Base-by-base conservation (phyloP, 2,113 vertebrate species). In the Petrocephalus microphthalmus region DNA sequence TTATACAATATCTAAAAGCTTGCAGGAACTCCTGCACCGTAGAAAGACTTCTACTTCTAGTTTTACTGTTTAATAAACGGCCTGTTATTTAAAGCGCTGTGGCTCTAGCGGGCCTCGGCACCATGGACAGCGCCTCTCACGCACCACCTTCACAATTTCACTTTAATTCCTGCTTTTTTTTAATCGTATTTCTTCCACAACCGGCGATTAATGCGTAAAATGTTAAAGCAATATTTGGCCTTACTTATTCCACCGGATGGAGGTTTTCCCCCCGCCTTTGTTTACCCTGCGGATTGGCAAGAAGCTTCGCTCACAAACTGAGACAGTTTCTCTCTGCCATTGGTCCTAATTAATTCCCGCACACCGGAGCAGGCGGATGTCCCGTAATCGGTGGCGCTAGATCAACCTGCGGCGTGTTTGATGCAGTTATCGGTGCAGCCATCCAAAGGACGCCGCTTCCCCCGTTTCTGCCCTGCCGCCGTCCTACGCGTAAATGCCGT, bases 41-140 rank as follows among this genome's bases (percentile, higher is more conserved):
- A 74, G 11, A 74, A 37, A 37, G 33, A 78, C 37, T 78, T 19
- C 71, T 42, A 37, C 25, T 15, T 10, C 60, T 13, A 29, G 10
- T 67, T 67, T 67, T n/a, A 67, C 10, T n/a, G 25, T 64, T 64
- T 25, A 64, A 64, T 25, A 25, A 5, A 67, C 60, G 60, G 60
- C 11, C 0, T 67, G n/a, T 13, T 25, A 25, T 67, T 67, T 29
- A 42, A 42, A 42, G 42, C 42, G 3, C 42, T n/a, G 8, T n/a
- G 11, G 29, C 15, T 74, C 7, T 74, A 33, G 33, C 33, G 6
- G 71, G 29, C 71, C 89, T 91, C 91, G 91, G 90, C 88, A 92
- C 90, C 87, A 89, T 4, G 91, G 91, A 89, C 88, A 91, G 91
- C 57, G 6, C 5, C 71, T 42, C 33, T 19, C 33, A 42, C 19